Percentiles rank a stretch among this genome's conserved stretches.
Conservation (phyloP, 2,113 vertebrate species). For the Toxotes jaculatrix region DNA sequence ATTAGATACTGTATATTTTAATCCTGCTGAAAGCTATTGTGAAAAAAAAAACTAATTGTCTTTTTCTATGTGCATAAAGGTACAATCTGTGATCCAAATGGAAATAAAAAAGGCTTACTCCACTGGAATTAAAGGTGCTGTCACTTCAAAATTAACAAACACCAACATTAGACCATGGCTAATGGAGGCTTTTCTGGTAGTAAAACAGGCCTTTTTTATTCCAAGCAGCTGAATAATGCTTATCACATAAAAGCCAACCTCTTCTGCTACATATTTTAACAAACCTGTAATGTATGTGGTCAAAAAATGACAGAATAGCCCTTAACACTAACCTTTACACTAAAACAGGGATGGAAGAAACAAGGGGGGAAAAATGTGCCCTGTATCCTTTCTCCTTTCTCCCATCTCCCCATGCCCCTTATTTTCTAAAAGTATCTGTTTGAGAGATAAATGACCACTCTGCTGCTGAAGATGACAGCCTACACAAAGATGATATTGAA, state of each 20-base stretch:
- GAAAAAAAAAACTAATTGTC: slow-evolving; percentile 3
- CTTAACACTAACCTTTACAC: slow-evolving; percentile 47
- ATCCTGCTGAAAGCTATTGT: slow-evolving; percentile 43
- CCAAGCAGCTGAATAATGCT: slow-evolving; percentile 18
- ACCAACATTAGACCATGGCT: background rate
- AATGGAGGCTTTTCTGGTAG: background rate
- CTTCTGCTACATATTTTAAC: slow-evolving; percentile 8
- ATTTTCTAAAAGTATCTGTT: slow-evolving; percentile 89
- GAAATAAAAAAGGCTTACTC: slow-evolving; percentile 21
- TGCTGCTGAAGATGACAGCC: slow-evolving; percentile 90
- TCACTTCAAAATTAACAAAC: slow-evolving; percentile 20
- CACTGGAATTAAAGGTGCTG: background rate
- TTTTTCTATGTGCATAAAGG: slow-evolving; percentile 9
- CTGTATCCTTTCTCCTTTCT: slow-evolving; percentile 71
- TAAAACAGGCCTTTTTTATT: background rate
- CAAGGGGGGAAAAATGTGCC: slow-evolving; percentile 46
- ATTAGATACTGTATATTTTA: slow-evolving; percentile 33
- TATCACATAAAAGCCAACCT: background rate
- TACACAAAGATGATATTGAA: slow-evolving; percentile 93
- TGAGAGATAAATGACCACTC: slow-evolving; percentile 88
- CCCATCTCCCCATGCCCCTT: slow-evolving; percentile 69
- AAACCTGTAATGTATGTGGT: slow-evolving; percentile 35
- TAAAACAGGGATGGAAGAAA: slow-evolving; percentile 56
- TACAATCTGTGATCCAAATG: slow-evolving; percentile 24
- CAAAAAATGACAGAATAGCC: slow-evolving; percentile 14